Base-by-base conservation (phyloP, 2,113 vertebrate species). In the Chrysochloris asiatica region DNA sequence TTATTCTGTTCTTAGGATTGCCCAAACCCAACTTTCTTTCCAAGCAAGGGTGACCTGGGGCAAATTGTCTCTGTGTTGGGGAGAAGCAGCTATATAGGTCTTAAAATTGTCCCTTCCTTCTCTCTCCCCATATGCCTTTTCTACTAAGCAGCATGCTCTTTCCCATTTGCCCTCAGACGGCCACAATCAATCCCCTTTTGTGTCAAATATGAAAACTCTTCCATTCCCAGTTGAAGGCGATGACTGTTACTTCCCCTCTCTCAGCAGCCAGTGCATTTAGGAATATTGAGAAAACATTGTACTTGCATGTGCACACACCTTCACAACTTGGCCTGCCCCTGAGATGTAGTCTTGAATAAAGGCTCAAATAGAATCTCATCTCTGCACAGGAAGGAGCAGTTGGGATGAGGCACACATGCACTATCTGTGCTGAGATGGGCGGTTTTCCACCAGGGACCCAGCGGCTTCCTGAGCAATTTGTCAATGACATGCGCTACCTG, bases 381-480 rank as follows among this genome's bases (percentile, higher is more conserved):
- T 79, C 81, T 3, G 45, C 1, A 0, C 8, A 3, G 75, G 69
- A 54, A 54, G 36, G 22, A 36, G 75, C 0, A 0, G 52, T 21
- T 8, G 3, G 69, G 82, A 45, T 21, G 4, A 45, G 84, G 72
- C 2, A 0, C 7, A 6, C 1, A 1, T 69, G 7, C 1, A 38
- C 80, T 45, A 67, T 41, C 85, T 67, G 80, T 22, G 81, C 90
- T 30, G 90, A 90, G 92, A 73, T 0, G 80, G 92, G 80, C 1
- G n/a, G 87, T 80, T 89, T 93, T 92, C 95, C 85, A 65, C 43
- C 93, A 48, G 92, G 91, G 89, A 38, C 77, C 41, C 0, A 1
- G 82, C 38, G 3, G 85, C 79, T 87, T 93, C 89, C 85, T 21
- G 77, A 81, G 94, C 79, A 36, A 82, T 92, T 65, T 93, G 88